These are phyloP conservation scores for Cromileptes altivelis DNA, from an alignment of 2,113 vertebrate species.

Conservation along the genomic window DNA sequence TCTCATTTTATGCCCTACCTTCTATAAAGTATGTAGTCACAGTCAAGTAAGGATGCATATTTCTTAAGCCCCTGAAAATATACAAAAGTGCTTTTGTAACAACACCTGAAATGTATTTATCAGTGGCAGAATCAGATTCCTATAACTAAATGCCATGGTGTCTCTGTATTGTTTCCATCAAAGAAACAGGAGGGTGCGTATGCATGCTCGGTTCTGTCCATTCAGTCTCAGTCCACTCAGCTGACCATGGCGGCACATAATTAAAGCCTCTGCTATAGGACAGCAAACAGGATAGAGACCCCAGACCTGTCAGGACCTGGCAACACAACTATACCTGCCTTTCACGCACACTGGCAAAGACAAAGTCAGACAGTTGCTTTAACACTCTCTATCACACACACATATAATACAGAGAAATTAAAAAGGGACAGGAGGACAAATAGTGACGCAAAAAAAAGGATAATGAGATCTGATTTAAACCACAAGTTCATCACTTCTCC, in stretches of 20 bases:
- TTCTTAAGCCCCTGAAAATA: background rate
- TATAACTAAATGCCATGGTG: background rate
- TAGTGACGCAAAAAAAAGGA: constrained; percentile 32
- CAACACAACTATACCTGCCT: constrained; percentile 19
- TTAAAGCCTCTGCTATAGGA: constrained; percentile 65
- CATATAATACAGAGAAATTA: background rate
- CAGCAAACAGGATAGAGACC: constrained; percentile 27
- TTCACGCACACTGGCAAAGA: background rate
- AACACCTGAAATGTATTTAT: background rate
- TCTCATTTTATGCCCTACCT: background rate
- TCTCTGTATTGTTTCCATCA: constrained; percentile 1
- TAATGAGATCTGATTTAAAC: constrained; percentile 58
- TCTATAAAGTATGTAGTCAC: background rate
- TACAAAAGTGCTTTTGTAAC: background rate
- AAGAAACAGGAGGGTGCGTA: background rate
- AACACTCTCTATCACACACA: background rate
- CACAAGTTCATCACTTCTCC: background rate
- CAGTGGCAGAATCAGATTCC: background rate
- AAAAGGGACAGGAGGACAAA: constrained; percentile 4
- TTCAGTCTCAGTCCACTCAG: constrained; percentile 57
- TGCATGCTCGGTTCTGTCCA: constrained; percentile 27
- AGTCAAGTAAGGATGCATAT: background rate
- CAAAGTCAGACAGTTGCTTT: background rate
- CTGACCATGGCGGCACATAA: constrained; percentile 71
- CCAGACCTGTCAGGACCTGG: constrained; percentile 27